Evolutionary conservation across 2,797 vertebrate species (phyloP), one percentile per base, ranked within the genome.

Genomic region (Pangasius sanitwongsei): DNA sequence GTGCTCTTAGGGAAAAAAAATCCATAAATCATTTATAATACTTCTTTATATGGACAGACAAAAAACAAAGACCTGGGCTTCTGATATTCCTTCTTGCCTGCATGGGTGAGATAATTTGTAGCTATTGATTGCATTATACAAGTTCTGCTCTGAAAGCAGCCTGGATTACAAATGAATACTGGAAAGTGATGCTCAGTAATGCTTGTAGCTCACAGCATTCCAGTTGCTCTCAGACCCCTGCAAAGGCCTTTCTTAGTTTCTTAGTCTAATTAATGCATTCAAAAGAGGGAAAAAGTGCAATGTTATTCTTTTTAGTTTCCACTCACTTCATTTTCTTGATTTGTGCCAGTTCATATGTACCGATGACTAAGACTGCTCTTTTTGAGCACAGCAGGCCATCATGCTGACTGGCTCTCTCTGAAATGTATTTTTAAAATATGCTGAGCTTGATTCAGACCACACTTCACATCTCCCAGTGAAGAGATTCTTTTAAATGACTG

Each of bases 81-180:
- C 63, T 90, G 55, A 84, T 91, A 88, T 74, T 89, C 31, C 75
- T 83, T 63, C 63, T 44, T 83, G 77, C 67, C 75, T 81, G 67
- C 82, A 87, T 85, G 75, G 81, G 83, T 87, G 59, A 65, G 63
- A 87, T 31, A 87, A 86, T 92, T 75, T 91, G 89, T 61, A 59
- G 85, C 77, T 92, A 85, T 89, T 41, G 86, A 93, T 91, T 86
- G 87, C 77, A 91, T 92, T 90, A 89, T 88, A 89, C 72, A 72
- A 82, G 72, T n/a, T 37, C 41, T 88, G 82, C 53, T 50, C 85
- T 86, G 87, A 70, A 85, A 89, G 91, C 69, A 13, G 65, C 72
- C 88, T 83, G 88, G 92, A 92, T 90, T 91, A 83, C 83, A 92
- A 89, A 69, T 87, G 85, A 91, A 90, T 78, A 67, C 82, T 75